Evolutionary conservation across 2,113 vertebrate genomes (phyloP).

Genomic region (Amphilophus citrinellus): DNA sequence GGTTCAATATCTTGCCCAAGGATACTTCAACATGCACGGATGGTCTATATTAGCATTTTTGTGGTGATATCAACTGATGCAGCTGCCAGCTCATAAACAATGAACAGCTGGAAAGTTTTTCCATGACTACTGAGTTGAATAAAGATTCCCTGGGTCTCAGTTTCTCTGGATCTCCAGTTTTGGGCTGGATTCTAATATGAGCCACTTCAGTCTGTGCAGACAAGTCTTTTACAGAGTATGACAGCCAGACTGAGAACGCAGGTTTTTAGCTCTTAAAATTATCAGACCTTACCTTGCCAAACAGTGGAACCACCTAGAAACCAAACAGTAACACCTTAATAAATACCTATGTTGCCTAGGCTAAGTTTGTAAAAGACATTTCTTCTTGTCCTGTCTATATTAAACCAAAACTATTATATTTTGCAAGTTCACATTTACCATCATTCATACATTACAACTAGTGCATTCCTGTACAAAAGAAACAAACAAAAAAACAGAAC

Average conservation of each 20-base stretch:
- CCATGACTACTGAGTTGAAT: not conserved
- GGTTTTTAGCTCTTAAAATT: not conserved
- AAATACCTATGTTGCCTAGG: not conserved
- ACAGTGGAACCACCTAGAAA: not conserved
- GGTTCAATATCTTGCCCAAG: no score
- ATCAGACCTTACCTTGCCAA: not conserved
- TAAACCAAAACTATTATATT: no score
- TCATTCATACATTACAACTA: no score
- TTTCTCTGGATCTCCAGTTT: accelerated
- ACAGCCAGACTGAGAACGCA: not conserved
- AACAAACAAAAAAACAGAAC: no score
- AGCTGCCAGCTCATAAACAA: not conserved
- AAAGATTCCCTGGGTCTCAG: not conserved
- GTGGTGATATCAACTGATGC: not conserved
- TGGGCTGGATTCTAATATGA: not conserved
- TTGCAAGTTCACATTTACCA: no score
- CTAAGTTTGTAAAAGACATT: not conserved
- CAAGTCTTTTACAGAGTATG: accelerated
- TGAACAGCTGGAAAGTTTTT: accelerated
- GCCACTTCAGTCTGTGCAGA: accelerated
- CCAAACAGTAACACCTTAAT: not conserved
- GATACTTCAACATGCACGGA: not conserved
- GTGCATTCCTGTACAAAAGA: no score
- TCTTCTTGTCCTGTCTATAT: no score
- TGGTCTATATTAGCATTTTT: not conserved